phyloP scores from a whole-genome alignment of 2,797 vertebrate genomes.

The Eupleurogrammus muticus region DNA sequence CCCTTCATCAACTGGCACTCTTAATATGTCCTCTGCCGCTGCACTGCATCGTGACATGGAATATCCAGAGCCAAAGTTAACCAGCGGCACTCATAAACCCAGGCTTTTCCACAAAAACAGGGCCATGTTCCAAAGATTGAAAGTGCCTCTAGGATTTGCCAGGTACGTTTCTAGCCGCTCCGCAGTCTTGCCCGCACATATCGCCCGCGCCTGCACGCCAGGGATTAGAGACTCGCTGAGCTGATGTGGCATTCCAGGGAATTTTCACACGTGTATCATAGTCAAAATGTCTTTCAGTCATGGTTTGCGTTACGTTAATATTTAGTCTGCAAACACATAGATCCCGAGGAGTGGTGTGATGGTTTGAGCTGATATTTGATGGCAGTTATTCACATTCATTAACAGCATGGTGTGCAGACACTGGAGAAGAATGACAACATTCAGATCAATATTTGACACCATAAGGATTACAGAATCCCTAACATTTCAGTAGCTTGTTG shows the following conservation, averaged over 20 bases:
- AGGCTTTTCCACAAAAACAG: conserved; percentile 21
- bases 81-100: conserved; percentile 9
- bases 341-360: background rate
- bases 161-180: conserved; percentile 64
- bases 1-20: conserved; percentile 40
- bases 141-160: conserved; percentile 67
- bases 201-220: background rate
- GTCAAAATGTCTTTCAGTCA: background rate
- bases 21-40: conserved; percentile 36
- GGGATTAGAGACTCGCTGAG: conserved; percentile 2
- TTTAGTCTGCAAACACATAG: background rate
- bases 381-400: background rate
- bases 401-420: background rate
- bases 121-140: conserved; percentile 70
- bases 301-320: background rate
- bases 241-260: conserved; percentile 2
- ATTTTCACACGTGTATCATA: background rate
- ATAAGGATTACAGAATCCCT: background rate
- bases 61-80: conserved; percentile 25
- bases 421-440: background rate
- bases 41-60: conserved; percentile 9
- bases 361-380: background rate
- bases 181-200: background rate
- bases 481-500: background rate
- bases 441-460: background rate